Base-by-base conservation (phyloP, 1,140 invertebrate species). In the Meloidogyne floridensis region DNA sequence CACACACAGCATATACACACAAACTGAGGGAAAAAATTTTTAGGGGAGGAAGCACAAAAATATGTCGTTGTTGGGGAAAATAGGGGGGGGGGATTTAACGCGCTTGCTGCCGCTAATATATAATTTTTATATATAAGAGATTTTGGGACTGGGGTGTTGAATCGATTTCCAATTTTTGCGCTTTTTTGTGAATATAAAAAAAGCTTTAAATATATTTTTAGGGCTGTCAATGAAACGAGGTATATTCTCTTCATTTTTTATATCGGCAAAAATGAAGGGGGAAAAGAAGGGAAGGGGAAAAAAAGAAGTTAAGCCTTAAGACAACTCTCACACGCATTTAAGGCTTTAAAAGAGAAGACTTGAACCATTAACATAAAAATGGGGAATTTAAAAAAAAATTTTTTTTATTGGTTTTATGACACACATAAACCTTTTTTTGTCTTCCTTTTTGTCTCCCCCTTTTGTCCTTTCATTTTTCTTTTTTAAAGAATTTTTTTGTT, bases 81-180 rank as follows among this genome's bases (percentile, higher is more conserved):
- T 32, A 2, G 32, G 32, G 32, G 32, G 32, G 32, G 32, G 59
- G 59, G 59, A 65, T 65, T 65, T 65, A 65, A 65, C 59, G 59
- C 59, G 59, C 59, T 65, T 65, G n/a, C 59, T 65, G 15, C 15
- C 15, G 59, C 59, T n/a, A 15, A 2, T 59, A 59, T 59, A 59
- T 32, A 32, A 32, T 32, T 32, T 32, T 32, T 32, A 32, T 43
- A 51, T 77, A 65, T 32, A 32, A 32, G 2, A 72, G 65, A 79
- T 54, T 54, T 42, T 79, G 65, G 72, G 65, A 51, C 65, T 65
- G 32, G 32, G 54, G 20, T 65, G 77, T 65, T 65, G 69, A 70
- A 79, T 79, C 77, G 77, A 79, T 79, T 79, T 79, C 51, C 77
- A 79, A 79, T 79, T 79, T 79, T 79, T 79, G 77, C 77, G 69